phyloP scores from a whole-genome alignment of 2,888 invertebrate species.

The Drosophila kokeensis region DNA sequence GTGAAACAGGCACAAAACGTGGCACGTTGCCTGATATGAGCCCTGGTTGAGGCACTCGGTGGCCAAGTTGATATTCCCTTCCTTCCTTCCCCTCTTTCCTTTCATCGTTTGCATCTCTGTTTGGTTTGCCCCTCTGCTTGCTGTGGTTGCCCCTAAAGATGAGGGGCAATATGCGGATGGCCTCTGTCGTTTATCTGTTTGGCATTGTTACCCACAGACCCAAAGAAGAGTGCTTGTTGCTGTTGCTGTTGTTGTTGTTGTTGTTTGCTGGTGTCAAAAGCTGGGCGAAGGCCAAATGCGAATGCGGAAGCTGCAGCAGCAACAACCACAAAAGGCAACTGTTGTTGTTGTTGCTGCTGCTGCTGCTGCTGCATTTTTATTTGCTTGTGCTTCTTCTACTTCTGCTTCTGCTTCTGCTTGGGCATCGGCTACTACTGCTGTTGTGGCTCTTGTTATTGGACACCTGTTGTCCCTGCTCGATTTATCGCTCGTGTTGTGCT shows the following conservation, averaged over 20 bases:
- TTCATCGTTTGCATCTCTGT: conserved; percentile 5
- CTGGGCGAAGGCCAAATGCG: conserved; percentile 54
- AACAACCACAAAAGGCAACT: conserved; percentile 48
- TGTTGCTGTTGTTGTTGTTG: conserved; percentile 15
- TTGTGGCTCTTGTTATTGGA: conserved; percentile 38
- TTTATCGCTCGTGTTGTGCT: conserved; percentile 55
- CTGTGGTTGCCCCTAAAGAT: not conserved
- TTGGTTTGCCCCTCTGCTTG: conserved; percentile 5
- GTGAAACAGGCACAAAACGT: conserved; percentile 2
- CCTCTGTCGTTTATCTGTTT: conserved; percentile 20
- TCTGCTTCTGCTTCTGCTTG: conserved; percentile 5
- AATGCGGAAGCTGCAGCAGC: conserved; percentile 56
- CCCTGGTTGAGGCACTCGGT: conserved; percentile 7
- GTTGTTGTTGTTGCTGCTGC: conserved; percentile 29
- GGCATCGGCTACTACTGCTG: conserved; percentile 3
- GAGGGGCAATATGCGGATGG: conserved; percentile 19
- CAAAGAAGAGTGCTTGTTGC: conserved; percentile 30
- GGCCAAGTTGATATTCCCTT: not conserved
- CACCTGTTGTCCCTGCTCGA: conserved; percentile 70
- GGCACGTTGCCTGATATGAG: conserved; percentile 3
- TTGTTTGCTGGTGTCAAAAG: conserved; percentile 45
- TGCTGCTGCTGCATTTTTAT: conserved; percentile 19
- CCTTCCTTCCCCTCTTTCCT: too few species aligned
- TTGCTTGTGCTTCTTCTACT: conserved; percentile 13
- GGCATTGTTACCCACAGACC: conserved; percentile 62